A percentile compares a stretch with the other conserved stretches of the same genome.
Conservation (phyloP, 1,140 invertebrate species). For the Drosophila ohnishii region DNA sequence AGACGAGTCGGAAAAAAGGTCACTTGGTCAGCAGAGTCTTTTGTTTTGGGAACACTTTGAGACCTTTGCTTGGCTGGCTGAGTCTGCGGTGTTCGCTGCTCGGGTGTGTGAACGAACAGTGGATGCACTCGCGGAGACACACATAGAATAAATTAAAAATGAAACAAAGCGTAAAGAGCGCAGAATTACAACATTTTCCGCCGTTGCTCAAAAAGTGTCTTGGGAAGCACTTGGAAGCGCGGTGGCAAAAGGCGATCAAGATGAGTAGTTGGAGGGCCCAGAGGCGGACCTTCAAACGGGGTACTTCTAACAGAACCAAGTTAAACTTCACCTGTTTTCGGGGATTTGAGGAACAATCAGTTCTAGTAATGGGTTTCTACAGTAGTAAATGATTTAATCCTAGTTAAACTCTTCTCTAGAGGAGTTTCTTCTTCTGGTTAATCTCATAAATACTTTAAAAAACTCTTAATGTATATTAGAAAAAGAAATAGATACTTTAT, state of each 20-base stretch:
- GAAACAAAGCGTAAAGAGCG: slow-evolving; percentile 81
- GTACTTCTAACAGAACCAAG: not conserved
- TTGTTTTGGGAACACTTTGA: slow-evolving; percentile 69
- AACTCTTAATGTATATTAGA: not conserved
- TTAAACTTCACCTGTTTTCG: not conserved
- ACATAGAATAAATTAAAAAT: slow-evolving; percentile 79
- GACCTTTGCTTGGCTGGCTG: slow-evolving; percentile 59
- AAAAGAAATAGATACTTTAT: not conserved
- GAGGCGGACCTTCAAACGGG: not conserved
- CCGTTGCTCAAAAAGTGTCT: slow-evolving; percentile 72
- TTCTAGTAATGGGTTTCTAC: not conserved
- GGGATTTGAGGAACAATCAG: not conserved
- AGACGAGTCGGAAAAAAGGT: slow-evolving; percentile 65
- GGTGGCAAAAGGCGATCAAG: slow-evolving; percentile 40
- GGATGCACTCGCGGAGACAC: slow-evolving; percentile 66
- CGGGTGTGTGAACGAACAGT: slow-evolving; percentile 58
- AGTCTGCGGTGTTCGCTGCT: slow-evolving; percentile 22
- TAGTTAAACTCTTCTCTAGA: not conserved
- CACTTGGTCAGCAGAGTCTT: slow-evolving; percentile 72
- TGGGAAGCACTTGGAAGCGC: slow-evolving; percentile 35
- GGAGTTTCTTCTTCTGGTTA: too few relatives aligned
- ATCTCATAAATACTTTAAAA: not conserved
- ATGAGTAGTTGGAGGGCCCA: slow-evolving; percentile 4
- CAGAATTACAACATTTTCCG: slow-evolving; percentile 79
- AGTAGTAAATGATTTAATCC: not conserved